Conservation (phyloP, 2,888 invertebrate genomes). For the Xanthia togata region DNA sequence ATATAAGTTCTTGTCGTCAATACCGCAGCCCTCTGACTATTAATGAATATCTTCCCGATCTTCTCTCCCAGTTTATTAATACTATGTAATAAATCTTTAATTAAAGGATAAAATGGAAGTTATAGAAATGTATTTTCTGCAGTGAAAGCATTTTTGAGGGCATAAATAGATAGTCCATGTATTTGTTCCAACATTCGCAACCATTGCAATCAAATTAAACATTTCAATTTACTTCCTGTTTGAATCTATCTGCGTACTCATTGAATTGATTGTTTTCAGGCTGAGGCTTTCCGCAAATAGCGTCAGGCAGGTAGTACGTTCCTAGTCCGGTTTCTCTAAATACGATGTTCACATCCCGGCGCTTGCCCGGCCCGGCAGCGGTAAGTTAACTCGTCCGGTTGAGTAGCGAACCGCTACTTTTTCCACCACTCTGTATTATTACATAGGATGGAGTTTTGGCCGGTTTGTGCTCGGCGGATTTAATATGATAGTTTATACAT, state of each 20-base stretch:
- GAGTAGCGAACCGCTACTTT: constrained; percentile 53
- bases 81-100: constrained; percentile 53
- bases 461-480: constrained; percentile 18
- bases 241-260: background rate
- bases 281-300: constrained; percentile 25
- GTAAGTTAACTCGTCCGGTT: constrained; percentile 61
- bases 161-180: background rate
- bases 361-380: constrained; percentile 43
- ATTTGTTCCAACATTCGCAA: background rate
- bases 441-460: constrained; percentile 35
- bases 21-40: constrained; percentile 70
- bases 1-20: constrained; percentile 82
- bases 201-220: background rate
- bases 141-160: background rate
- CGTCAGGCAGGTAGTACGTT: constrained; percentile 18
- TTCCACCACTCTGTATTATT: constrained; percentile 58
- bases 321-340: constrained; percentile 23
- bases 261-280: constrained; percentile 31
- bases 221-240: constrained; percentile 17
- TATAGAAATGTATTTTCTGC: background rate
- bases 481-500: constrained; percentile 15
- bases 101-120: constrained; percentile 34
- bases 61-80: constrained; percentile 59
- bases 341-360: constrained; percentile 45
- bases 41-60: constrained; percentile 68